A percentile compares a stretch with the other conserved stretches of the same genome.
Conservation (phyloP, 2,113 vertebrate species). For the Tetrao urogallus region DNA sequence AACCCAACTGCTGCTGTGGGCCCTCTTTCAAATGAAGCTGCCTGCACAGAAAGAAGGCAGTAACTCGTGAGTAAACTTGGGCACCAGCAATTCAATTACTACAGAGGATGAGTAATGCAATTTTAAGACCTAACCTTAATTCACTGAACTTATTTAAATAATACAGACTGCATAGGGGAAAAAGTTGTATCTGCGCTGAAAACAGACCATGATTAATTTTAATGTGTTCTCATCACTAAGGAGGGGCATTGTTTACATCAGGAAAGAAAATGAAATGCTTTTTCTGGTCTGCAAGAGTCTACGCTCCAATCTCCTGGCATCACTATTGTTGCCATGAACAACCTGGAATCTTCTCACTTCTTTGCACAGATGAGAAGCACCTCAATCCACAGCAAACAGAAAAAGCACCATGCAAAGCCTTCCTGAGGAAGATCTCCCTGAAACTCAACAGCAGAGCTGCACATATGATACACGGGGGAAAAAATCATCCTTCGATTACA, state of each 20-base stretch:
- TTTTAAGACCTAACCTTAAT: not conserved
- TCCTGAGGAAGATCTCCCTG: not conserved
- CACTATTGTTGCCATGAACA: not conserved
- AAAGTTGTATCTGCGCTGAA: not conserved
- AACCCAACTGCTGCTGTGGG: not conserved
- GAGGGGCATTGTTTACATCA: not conserved
- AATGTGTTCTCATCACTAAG: not conserved
- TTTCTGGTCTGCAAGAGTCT: not conserved
- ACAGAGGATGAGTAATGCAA: not conserved
- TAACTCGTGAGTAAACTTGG: not conserved
- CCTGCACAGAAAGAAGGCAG: not conserved
- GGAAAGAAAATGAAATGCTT: not conserved
- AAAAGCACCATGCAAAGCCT: not conserved
- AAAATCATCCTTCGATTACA: not conserved
- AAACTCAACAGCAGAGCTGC: not conserved
- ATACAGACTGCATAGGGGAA: not conserved
- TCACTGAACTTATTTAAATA: not conserved
- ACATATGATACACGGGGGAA: fast-evolving
- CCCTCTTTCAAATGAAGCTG: not conserved
- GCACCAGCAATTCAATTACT: not conserved
- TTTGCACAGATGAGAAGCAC: not conserved
- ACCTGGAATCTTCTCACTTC: constrained; percentile 8
- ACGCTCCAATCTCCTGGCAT: not conserved
- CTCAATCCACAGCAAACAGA: not conserved
- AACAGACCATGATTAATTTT: not conserved